phyloP scores from a whole-genome alignment of 92 coral and sea anemone genomes.

The Epizoanthus scotinus region DNA sequence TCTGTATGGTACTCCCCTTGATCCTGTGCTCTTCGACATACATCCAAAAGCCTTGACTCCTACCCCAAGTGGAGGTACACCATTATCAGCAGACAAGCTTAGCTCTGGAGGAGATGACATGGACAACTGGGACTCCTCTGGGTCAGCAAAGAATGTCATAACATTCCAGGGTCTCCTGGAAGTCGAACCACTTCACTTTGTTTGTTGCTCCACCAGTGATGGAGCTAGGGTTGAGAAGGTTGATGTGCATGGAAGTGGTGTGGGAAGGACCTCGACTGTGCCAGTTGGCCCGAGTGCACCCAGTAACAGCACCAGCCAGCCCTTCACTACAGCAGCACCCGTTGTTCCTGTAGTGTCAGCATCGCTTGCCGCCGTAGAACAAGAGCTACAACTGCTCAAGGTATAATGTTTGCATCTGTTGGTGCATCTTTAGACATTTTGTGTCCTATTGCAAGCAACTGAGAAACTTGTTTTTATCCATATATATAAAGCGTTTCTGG shows the following conservation, averaged over 20 bases:
- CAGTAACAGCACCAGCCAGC: conserved; percentile 38
- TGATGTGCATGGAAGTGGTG: conserved; percentile 13
- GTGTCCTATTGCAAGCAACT: too few species aligned
- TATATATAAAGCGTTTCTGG: too few species aligned
- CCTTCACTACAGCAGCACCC: conserved; percentile 43
- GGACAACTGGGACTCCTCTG: conserved; percentile 52
- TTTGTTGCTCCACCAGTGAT: conserved; percentile 93
- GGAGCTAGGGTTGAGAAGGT: conserved; percentile 88
- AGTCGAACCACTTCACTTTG: conserved; percentile 91
- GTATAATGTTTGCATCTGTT: conserved; percentile 33
- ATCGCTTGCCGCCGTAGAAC: conserved; percentile 65
- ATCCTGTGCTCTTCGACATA: conserved; percentile 90
- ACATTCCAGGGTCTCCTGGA: conserved; percentile 89
- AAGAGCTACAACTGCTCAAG: conserved; percentile 83
- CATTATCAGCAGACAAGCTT: conserved; percentile 20
- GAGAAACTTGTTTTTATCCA: too few species aligned
- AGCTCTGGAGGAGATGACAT: conserved; percentile 40
- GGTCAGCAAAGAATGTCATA: conserved; percentile 14
- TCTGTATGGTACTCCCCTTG: conserved; percentile 94
- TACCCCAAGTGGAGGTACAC: conserved; percentile 32
- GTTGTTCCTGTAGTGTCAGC: conserved; percentile 73
- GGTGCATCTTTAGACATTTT: not conserved
- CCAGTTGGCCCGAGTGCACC: conserved; percentile 9
- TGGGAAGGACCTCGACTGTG: conserved; percentile 7
- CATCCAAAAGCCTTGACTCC: conserved; percentile 53